phyloP scores from a whole-genome alignment of 64 coral and sea anemone genomes.

The Trachythela sp. region DNA sequence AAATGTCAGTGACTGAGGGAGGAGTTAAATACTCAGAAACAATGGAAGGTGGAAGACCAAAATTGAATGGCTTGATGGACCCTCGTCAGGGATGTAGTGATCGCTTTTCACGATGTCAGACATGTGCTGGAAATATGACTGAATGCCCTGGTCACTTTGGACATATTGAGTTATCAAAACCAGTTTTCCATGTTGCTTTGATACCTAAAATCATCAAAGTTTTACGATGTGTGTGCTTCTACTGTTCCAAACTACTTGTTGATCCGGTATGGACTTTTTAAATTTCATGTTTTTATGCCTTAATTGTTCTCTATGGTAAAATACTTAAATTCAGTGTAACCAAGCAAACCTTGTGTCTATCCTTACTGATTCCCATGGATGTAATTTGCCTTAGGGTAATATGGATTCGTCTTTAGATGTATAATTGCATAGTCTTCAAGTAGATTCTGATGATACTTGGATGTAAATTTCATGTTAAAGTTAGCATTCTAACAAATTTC shows the following conservation, averaged over 20 bases:
- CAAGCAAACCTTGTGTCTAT: no score
- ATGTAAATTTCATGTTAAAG: no score
- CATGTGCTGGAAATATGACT: constrained; percentile 96
- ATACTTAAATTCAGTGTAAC: no score
- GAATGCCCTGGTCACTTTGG: constrained; percentile 99
- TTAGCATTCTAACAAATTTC: no score
- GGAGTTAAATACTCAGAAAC: constrained; percentile 95
- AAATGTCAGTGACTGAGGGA: constrained; percentile 99
- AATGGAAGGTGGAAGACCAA: constrained; percentile 87
- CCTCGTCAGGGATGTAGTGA: constrained; percentile 93
- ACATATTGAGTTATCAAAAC: constrained; percentile 93
- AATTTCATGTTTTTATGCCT: background rate
- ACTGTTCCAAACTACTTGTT: constrained; percentile 97
- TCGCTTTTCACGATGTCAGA: constrained; percentile 93
- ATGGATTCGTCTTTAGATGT: no score
- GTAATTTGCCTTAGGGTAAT: no score
- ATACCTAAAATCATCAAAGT: constrained; percentile 81
- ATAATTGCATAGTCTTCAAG: no score
- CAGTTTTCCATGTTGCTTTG: constrained; percentile 89
- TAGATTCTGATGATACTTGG: no score
- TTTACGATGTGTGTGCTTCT: constrained; percentile 90
- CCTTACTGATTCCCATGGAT: no score
- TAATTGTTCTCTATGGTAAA: no score
- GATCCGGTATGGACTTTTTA: constrained; percentile 62
- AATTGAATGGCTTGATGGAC: constrained; percentile 91